These are phyloP conservation scores for Temnothorax longispinosus DNA, from an alignment of 1,140 invertebrate species.

Conservation along the genomic window DNA sequence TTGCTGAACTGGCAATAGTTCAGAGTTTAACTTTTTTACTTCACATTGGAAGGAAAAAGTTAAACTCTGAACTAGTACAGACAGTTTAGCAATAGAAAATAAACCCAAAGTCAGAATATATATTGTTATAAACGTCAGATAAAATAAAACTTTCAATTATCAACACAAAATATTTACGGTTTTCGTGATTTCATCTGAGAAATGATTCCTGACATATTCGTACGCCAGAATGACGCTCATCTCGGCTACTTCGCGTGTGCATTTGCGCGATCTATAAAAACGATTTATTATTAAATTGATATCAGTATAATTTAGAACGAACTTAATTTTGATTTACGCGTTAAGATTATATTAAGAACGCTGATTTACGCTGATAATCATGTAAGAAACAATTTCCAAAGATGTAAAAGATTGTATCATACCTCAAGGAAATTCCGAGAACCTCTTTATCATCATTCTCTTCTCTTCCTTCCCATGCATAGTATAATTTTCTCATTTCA, in stretches of 20 bases:
- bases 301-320: neutral
- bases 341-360: neutral
- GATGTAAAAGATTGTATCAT: neutral
- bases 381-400: neutral
- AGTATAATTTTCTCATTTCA: conserved; percentile 53
- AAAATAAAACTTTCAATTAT: conserved; percentile 36
- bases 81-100: too few relatives aligned
- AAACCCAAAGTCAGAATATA: neutral
- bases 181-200: neutral
- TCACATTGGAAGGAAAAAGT: too few relatives aligned
- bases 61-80: too few relatives aligned
- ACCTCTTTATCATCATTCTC: neutral
- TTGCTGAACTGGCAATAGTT: too few relatives aligned
- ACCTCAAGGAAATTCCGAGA: neutral
- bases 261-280: neutral
- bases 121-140: neutral
- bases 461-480: neutral
- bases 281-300: neutral
- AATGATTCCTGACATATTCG: conserved; percentile 31
- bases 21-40: too few relatives aligned
- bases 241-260: neutral
- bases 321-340: neutral
- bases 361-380: neutral
- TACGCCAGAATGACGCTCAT: conserved; percentile 2
- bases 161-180: conserved; percentile 5